Evolutionary conservation across 2,797 vertebrate genomes (phyloP).

Genomic region (Enteromius radiatus): DNA sequence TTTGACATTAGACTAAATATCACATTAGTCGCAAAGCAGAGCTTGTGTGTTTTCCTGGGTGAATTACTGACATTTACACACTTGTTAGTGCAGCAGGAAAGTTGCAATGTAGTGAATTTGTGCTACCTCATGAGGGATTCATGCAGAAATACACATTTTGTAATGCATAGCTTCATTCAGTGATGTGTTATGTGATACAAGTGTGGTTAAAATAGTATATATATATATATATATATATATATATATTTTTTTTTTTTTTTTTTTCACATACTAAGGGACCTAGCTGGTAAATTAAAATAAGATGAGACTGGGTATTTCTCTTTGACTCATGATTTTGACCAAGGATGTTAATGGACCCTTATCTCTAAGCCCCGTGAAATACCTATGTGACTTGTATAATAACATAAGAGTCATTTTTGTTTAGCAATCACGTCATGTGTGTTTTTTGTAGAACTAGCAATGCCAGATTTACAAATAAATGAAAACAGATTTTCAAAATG

Average conservation of each 20-base stretch:
- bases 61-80: slow-evolving; percentile 30
- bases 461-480: not conserved
- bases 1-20: slow-evolving; percentile 27
- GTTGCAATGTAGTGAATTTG: slow-evolving; percentile 17
- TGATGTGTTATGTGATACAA: not conserved
- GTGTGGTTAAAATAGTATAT: not conserved
- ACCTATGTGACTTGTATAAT: not conserved
- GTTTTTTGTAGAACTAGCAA: not conserved
- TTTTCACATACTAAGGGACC: not conserved
- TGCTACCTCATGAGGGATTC: not conserved
- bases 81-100: slow-evolving; percentile 10
- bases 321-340: not conserved
- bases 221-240: too few species aligned
- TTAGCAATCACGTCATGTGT: not conserved
- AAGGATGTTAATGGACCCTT: not conserved
- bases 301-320: not conserved
- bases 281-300: not conserved
- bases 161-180: not conserved
- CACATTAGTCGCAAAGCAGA: not conserved
- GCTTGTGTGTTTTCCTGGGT: slow-evolving; percentile 16
- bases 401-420: not conserved
- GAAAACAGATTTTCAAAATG: not conserved
- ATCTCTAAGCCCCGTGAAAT: not conserved
- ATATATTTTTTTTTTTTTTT: too few species aligned
- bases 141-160: slow-evolving; percentile 7